Evolutionary conservation across 2,113 vertebrate genomes (phyloP), one percentile per base, ranked within the genome.

Genomic region (Calidris pugnax): DNA sequence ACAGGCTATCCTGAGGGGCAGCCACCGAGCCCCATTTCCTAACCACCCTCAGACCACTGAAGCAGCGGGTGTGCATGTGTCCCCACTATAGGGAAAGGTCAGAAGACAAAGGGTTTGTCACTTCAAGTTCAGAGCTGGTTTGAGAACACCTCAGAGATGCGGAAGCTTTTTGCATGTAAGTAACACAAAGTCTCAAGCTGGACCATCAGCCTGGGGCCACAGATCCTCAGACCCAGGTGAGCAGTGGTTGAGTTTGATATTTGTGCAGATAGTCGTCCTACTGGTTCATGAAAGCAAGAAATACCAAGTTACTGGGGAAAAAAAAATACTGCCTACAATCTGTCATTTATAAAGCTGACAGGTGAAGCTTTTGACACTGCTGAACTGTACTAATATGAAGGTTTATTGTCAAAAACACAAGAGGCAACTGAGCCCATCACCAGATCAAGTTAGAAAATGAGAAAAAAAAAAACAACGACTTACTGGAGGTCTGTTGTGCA

Each of bases 401-500:
- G 24, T 57, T 84, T 88, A 82, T 8, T 86, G 75, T 77, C 56
- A 97, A 88, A 96, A 93, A 89, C 18, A 3, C 18, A 95, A 64
- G 37, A 83, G 19, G 55, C 50, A 35, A 79, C 32, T 47, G 14
- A 83, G 33, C 8, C 21, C 30, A 89, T 87, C 37, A 68, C 12
- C 59, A 53, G 19, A 67, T 57, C 73, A 84, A 69, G 53, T 37
- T n/a, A n/a, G 48, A 89, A 74, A 85, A 53, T 43, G 13, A 59
- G 21, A 67, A 45, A 83, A 89, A 53, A 55, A 73, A 68, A 28
- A 55, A 73, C n/a, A n/a, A n/a, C n/a, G 64, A 3, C 8, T 15
- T 83, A 47, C 69, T 27, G 48, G 9, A 93, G 69, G 43, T 26
- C 6, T 67, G 32, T 55, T 94, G 87, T 63, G 50, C 88, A 95